These are phyloP conservation scores for Noturus placidus DNA, from an alignment of 2,113 vertebrate genomes.

Conservation along the genomic window DNA sequence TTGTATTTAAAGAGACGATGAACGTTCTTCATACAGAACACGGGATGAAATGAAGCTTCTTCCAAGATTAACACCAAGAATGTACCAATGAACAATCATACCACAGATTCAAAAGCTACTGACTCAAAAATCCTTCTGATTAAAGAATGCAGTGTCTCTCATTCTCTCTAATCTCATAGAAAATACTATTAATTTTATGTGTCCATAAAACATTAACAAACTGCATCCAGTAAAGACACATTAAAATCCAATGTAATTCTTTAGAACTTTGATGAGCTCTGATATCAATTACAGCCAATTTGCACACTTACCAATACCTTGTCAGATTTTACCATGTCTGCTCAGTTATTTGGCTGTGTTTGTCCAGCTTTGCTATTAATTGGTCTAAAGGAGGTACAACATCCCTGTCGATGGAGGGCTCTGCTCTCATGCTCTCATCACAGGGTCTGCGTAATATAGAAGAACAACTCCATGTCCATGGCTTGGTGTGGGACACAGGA, in stretches of 20 bases:
- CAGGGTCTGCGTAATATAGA: slow-evolving; percentile 86
- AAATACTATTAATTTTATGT: slow-evolving; percentile 25
- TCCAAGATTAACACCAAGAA: slow-evolving; percentile 35
- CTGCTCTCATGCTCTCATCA: slow-evolving; percentile 49
- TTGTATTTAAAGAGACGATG: slow-evolving; percentile 23
- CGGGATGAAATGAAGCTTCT: slow-evolving; percentile 36
- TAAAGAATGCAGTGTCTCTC: slow-evolving; percentile 26
- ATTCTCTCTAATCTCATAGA: slow-evolving; percentile 23
- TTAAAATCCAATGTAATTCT: slow-evolving; percentile 5
- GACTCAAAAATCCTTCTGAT: slow-evolving; percentile 19
- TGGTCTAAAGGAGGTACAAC: slow-evolving; percentile 49
- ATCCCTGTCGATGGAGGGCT: slow-evolving; percentile 40
- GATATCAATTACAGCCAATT: background rate
- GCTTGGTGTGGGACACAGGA: slow-evolving; percentile 76
- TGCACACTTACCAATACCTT: slow-evolving; percentile 33
- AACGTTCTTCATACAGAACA: slow-evolving; percentile 4
- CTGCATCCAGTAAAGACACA: slow-evolving; percentile 15
- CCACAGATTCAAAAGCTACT: slow-evolving; percentile 23
- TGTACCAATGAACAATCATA: background rate
- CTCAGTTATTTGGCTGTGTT: background rate
- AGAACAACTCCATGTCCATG: slow-evolving; percentile 87
- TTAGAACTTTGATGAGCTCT: background rate
- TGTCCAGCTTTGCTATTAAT: slow-evolving; percentile 18
- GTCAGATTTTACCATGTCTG: background rate
- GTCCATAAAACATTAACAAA: slow-evolving; percentile 15